phyloP scores from a whole-genome alignment of 2,888 invertebrate genomes.

The Dioctria rufipes region DNA sequence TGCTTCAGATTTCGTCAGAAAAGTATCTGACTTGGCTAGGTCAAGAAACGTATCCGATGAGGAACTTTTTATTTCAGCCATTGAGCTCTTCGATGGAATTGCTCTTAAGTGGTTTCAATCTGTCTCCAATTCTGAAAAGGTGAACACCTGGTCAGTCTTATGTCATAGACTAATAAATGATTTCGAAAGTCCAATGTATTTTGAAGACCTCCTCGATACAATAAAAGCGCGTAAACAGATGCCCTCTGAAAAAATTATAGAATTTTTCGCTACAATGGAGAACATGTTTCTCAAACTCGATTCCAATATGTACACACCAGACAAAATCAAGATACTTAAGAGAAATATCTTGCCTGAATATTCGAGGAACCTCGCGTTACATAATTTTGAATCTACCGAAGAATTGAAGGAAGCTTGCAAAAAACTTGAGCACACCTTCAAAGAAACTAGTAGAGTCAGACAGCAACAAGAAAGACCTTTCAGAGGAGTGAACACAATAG shows the following conservation, averaged over 20 bases:
- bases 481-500: no score
- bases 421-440: no score
- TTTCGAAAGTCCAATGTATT: neutral
- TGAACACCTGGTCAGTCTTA: neutral
- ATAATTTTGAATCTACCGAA: no score
- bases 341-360: neutral
- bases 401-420: no score
- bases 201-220: neutral
- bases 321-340: neutral
- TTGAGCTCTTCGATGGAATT: no score
- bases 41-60: neutral
- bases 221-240: neutral
- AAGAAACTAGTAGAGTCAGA: no score
- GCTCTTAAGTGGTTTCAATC: no score
- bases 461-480: no score
- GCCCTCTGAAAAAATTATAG: neutral
- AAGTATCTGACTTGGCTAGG: neutral
- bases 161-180: neutral
- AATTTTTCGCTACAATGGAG: neutral
- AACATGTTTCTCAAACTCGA: neutral
- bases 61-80: neutral
- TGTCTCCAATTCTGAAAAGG: neutral
- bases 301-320: neutral
- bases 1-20: conserved; percentile 1
- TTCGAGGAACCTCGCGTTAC: no score